Conservation (phyloP, 2,888 invertebrate genomes). For the Tortrix viridana region DNA sequence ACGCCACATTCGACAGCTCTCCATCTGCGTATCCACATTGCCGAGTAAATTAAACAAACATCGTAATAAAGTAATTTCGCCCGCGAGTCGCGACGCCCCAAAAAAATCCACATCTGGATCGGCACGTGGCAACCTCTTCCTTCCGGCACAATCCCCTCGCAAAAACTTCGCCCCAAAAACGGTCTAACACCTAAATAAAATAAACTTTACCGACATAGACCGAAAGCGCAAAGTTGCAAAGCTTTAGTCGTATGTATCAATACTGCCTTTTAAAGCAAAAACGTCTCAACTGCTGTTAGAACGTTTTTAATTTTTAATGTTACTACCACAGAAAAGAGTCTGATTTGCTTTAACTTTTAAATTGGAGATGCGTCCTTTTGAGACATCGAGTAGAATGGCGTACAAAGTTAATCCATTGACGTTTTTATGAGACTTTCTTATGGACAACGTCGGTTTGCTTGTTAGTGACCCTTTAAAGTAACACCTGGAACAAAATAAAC, state of each 20-base stretch:
- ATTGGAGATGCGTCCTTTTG: no score
- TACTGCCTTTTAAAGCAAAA: no score
- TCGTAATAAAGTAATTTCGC: conserved; percentile 57
- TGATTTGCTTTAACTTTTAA: no score
- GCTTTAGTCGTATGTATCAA: no score
- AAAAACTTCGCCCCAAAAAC: conserved; percentile 48
- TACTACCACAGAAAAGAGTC: no score
- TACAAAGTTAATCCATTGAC: conserved; percentile 9
- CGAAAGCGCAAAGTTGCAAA: no score
- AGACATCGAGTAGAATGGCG: neutral
- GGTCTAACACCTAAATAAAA: conserved; percentile 32
- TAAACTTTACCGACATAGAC: no score
- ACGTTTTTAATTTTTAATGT: no score
- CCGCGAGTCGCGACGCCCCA: conserved; percentile 41
- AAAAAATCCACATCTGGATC: conserved; percentile 67
- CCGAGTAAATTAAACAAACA: conserved; percentile 29
- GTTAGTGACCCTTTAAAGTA: conserved; percentile 27
- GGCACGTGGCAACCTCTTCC: conserved; percentile 68
- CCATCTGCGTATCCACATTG: neutral
- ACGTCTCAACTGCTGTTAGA: no score
- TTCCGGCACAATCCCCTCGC: conserved; percentile 63
- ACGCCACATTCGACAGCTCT: neutral
- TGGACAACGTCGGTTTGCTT: conserved; percentile 34
- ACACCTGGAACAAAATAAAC: conserved; percentile 19
- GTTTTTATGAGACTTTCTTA: conserved; percentile 30